These are phyloP conservation scores for Takifugu bimaculatus DNA, from an alignment of 2,113 vertebrate genomes.

Conservation along the genomic window DNA sequence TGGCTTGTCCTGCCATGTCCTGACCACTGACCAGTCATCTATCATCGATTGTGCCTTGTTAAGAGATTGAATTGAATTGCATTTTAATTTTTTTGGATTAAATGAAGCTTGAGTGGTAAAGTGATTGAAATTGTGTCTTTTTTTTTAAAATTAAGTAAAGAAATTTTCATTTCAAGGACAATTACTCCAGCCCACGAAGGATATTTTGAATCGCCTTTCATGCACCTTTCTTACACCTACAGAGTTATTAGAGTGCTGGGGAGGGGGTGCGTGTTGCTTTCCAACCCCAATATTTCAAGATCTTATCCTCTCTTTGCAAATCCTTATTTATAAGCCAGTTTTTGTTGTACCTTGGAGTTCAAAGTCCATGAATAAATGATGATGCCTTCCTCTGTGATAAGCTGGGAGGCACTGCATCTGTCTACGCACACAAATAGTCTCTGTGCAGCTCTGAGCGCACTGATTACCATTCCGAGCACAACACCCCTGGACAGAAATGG, in stretches of 20 bases:
- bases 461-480: conserved; percentile 73
- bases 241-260: not conserved
- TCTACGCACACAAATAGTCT: conserved; percentile 68
- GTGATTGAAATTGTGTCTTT: not conserved
- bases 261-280: no score
- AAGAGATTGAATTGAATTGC: no score
- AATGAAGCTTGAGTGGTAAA: no score
- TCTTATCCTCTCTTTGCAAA: not conserved
- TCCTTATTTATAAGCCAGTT: conserved; percentile 20
- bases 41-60: not conserved
- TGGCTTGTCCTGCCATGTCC: not conserved
- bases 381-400: conserved; percentile 60
- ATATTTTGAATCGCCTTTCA: no score
- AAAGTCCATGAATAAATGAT: conserved; percentile 69
- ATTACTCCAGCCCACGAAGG: no score
- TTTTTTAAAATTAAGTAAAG: not conserved
- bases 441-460: conserved; percentile 63
- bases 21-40: not conserved
- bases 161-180: no score
- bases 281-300: no score
- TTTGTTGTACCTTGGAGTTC: conserved; percentile 51
- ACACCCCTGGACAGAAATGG: conserved; percentile 68
- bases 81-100: no score
- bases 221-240: not conserved
- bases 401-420: conserved; percentile 68